Evolutionary conservation across 1,140 invertebrate genomes (phyloP).

Genomic region (Bombyx mandarina): DNA sequence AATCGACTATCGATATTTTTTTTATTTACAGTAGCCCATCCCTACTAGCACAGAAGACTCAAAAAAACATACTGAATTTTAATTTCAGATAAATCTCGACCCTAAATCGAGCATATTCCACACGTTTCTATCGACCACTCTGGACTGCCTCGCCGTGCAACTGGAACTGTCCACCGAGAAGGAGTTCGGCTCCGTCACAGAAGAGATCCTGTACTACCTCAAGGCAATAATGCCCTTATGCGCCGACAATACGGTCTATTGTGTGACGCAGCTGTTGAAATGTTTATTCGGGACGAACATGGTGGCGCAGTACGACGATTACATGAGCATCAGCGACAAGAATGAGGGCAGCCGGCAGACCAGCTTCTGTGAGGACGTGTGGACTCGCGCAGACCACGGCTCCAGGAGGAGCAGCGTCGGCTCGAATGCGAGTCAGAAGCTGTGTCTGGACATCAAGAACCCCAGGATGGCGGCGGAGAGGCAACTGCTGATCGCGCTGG

Average conservation of each 20-base stretch:
- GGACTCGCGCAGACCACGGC: constrained; percentile 14
- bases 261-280: constrained; percentile 87
- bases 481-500: constrained; percentile 49
- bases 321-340: constrained; percentile 42
- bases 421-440: constrained; percentile 43
- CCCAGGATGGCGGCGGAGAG: constrained; percentile 44
- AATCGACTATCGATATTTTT: not conserved
- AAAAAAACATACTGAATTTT: not conserved
- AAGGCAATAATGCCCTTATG: constrained; percentile 80
- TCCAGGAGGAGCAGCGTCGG: constrained; percentile 32
- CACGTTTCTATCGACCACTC: constrained; percentile 75
- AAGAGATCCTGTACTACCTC: constrained; percentile 86
- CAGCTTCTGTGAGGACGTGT: constrained; percentile 38
- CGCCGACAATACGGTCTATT: constrained; percentile 79
- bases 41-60: too few species aligned
- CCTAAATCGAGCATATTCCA: constrained; percentile 81
- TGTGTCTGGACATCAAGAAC: constrained; percentile 41
- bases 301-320: constrained; percentile 75
- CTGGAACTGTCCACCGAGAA: constrained; percentile 81
- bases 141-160: constrained; percentile 81
- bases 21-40: too few species aligned
- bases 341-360: constrained; percentile 4
- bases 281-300: constrained; percentile 87
- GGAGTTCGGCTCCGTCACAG: constrained; percentile 81
- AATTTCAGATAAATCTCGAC: constrained; percentile 79